A percentile compares a stretch with the other conserved stretches of the same genome.
These are phyloP conservation scores for Sebastes iracundus DNA, from an alignment of 2,797 vertebrate species.

Conservation along the genomic window DNA sequence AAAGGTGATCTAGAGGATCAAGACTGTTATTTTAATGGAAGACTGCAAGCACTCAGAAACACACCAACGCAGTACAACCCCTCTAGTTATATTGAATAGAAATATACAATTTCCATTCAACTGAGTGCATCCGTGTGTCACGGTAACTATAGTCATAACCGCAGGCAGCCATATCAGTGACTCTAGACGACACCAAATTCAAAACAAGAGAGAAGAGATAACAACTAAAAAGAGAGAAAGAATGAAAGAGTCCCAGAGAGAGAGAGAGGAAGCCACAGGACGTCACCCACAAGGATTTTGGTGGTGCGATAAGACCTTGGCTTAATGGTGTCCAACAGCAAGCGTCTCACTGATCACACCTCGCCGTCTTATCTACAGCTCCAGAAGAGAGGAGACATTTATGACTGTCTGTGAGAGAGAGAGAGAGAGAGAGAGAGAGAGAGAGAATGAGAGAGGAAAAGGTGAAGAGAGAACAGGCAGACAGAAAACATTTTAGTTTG, in stretches of 20 bases:
- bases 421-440: background rate
- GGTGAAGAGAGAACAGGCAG: background rate
- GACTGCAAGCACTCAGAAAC: background rate
- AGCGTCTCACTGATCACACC: conserved; percentile 48
- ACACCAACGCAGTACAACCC: background rate
- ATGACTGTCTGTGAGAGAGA: background rate
- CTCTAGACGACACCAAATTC: conserved; percentile 5
- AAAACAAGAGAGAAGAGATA: background rate
- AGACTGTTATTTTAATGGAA: conserved; percentile 1
- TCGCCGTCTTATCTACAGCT: conserved; percentile 49
- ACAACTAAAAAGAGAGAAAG: background rate
- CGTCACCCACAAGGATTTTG: conserved; percentile 36
- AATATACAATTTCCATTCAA: background rate
- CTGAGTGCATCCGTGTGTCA: background rate
- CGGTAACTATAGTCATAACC: background rate
- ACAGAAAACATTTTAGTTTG: background rate
- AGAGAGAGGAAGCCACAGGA: conserved; percentile 5
- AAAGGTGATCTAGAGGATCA: background rate
- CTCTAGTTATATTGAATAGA: background rate
- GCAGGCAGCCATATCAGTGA: background rate
- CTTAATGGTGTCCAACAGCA: conserved; percentile 57
- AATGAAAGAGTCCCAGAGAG: too few relatives aligned
- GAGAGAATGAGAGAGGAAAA: background rate
- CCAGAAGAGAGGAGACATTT: conserved; percentile 45
- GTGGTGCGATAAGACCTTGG: conserved; percentile 43